Percentiles rank a stretch among this genome's conserved stretches.
Conservation (phyloP, 2,113 vertebrate genomes). For the Canis aureus region DNA sequence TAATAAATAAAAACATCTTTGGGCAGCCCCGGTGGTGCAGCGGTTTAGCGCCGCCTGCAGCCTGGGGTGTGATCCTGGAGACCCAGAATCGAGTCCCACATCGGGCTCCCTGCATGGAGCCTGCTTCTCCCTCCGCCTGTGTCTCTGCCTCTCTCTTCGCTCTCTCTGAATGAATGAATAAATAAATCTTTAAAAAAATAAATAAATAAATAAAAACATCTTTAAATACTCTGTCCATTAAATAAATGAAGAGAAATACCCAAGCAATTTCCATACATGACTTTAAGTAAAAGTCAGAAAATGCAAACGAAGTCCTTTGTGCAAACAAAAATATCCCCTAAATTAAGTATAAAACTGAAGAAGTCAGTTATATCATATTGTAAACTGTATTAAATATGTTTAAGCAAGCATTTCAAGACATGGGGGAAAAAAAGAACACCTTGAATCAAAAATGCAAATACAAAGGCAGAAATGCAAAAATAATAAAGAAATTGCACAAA, state of each 20-base stretch:
- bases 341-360: background rate
- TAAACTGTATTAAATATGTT: background rate
- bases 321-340: background rate
- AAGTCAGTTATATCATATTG: background rate
- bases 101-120: no score
- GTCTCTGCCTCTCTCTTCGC: no score
- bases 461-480: background rate
- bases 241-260: background rate
- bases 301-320: background rate
- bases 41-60: no score
- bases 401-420: background rate
- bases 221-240: background rate
- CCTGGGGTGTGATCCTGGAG: no score
- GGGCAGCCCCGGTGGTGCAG: no score
- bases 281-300: background rate
- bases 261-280: background rate
- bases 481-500: background rate
- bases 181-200: no score
- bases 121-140: no score
- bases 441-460: background rate
- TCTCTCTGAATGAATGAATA: no score
- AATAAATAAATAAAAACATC: no score
- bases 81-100: no score
- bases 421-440: background rate
- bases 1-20: background rate